These are phyloP conservation scores for Astreopora myriophthalma DNA, from an alignment of 64 coral and sea anemone genomes.

Conservation along the genomic window DNA sequence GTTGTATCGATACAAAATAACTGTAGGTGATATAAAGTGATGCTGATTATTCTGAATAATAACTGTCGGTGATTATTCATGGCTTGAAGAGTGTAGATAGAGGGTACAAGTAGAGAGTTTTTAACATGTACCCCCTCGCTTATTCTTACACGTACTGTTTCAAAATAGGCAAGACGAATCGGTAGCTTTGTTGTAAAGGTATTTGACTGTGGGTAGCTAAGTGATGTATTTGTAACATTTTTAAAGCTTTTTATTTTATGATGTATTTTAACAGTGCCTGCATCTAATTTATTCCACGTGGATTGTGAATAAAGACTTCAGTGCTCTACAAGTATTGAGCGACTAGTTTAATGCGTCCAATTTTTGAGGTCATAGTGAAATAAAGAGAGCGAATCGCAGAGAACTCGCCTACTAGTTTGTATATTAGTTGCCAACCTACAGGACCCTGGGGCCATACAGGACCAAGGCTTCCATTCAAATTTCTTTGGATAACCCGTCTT, in stretches of 20 bases:
- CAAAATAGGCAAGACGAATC: not conserved
- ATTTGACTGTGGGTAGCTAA: not conserved
- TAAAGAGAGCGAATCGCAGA: too few species aligned
- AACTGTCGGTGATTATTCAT: not conserved
- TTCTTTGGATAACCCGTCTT: too few species aligned
- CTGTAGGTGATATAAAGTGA: not conserved
- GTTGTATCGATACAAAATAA: not conserved
- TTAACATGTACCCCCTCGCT: constrained; percentile 3
- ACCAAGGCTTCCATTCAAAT: too few species aligned
- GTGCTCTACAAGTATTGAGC: not conserved
- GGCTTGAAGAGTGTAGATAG: not conserved
- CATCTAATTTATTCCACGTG: constrained; percentile 33
- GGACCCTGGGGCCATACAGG: too few species aligned
- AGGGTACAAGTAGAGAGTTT: not conserved
- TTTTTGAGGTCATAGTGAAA: too few species aligned
- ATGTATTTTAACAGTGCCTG: constrained; percentile 35
- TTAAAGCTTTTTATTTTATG: constrained; percentile 53
- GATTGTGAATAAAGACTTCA: constrained; percentile 48
- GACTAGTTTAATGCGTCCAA: not conserved
- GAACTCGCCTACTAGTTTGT: too few species aligned
- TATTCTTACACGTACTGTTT: not conserved
- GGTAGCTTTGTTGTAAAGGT: not conserved
- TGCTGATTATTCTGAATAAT: not conserved
- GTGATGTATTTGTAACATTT: constrained; percentile 31
- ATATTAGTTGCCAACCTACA: too few species aligned